Evolutionary conservation across 2,113 vertebrate genomes (phyloP).

Genomic region (Cinclus cinclus): DNA sequence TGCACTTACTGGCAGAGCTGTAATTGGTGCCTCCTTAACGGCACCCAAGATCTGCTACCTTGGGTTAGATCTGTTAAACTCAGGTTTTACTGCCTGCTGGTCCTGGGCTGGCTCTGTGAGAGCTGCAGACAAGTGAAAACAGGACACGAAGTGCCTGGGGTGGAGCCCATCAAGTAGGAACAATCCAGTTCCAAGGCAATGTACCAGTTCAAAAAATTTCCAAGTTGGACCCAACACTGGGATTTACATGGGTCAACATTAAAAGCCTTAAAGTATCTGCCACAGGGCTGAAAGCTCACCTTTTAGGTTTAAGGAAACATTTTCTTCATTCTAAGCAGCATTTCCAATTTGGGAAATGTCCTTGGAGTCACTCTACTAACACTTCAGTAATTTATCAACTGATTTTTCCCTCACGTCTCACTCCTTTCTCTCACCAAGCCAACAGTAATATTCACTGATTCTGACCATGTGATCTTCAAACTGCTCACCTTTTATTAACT

Average conservation of each 20-base stretch:
- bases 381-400: fast-evolving
- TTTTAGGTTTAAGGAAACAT: not conserved
- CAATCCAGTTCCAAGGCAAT: not conserved
- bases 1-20: not conserved
- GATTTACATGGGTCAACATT: not conserved
- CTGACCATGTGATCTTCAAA: fast-evolving
- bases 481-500: not conserved
- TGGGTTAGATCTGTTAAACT: not conserved
- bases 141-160: not conserved
- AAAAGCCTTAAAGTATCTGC: not conserved
- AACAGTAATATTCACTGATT: not conserved
- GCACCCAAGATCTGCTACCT: not conserved
- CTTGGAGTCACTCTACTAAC: not conserved
- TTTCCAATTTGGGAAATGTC: not conserved
- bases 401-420: not conserved
- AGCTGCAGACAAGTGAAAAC: not conserved
- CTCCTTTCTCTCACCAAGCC: not conserved
- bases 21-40: not conserved
- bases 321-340: not conserved
- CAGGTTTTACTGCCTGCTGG: not conserved
- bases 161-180: not conserved
- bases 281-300: not conserved
- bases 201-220: not conserved
- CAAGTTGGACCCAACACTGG: not conserved
- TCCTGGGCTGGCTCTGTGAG: not conserved